Conservation (phyloP, 2,797 vertebrate genomes). For the Typhlichthys subterraneus region DNA sequence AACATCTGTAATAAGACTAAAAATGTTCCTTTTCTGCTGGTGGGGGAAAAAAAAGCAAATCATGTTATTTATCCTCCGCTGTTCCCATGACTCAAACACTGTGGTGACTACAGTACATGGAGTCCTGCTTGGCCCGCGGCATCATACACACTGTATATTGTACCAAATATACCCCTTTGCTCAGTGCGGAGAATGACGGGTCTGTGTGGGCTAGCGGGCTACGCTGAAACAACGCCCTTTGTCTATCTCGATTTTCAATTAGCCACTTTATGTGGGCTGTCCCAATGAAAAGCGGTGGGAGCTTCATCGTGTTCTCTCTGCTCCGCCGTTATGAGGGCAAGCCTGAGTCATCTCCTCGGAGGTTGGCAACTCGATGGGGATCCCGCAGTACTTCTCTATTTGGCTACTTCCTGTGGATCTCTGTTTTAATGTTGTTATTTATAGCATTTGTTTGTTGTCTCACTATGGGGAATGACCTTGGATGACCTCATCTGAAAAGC, state of each 20-base stretch:
- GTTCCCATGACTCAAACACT: conserved; percentile 30
- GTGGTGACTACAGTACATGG: conserved; percentile 9
- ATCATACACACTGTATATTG: conserved; percentile 15
- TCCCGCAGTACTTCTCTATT: conserved; percentile 36
- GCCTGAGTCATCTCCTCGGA: conserved; percentile 58
- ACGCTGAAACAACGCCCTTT: conserved; percentile 26
- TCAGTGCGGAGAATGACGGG: conserved; percentile 18
- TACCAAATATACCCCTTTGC: conserved; percentile 27
- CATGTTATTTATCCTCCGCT: conserved; percentile 31
- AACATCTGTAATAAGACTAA: conserved; percentile 12
- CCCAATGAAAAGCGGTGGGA: conserved; percentile 47
- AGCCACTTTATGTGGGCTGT: conserved; percentile 28
- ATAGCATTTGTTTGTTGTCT: conserved; percentile 6
- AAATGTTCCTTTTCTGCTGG: conserved; percentile 15
- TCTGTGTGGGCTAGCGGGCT: conserved; percentile 29
- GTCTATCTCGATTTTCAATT: conserved; percentile 46
- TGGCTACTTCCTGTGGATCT: conserved; percentile 1
- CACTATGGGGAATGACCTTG: not conserved
- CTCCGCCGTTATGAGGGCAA: conserved; percentile 37
- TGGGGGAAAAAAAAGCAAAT: conserved; percentile 6
- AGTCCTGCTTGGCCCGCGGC: conserved; percentile 4
- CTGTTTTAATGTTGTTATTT: not conserved
- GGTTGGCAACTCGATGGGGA: conserved; percentile 46
- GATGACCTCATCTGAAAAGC: too few species aligned
- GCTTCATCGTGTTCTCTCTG: conserved; percentile 28